phyloP scores from a whole-genome alignment of 1,140 invertebrate genomes.

The Tetramorium parvispinum region DNA sequence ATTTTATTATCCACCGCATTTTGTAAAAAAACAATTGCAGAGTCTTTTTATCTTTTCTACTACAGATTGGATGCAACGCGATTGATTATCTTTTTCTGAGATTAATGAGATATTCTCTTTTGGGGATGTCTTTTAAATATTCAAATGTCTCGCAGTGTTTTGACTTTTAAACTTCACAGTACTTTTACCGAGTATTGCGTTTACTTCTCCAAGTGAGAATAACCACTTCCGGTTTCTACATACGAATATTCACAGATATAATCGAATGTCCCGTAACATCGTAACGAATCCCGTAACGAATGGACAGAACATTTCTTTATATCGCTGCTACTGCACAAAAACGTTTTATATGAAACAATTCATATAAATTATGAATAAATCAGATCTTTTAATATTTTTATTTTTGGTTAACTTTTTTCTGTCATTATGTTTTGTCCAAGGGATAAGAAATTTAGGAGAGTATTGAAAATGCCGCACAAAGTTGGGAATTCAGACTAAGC shows the following conservation, averaged over 20 bases:
- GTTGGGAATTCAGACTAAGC: background rate
- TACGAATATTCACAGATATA: background rate
- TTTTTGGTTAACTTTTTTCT: background rate
- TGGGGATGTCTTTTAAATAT: background rate
- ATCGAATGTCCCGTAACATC: conserved; percentile 1
- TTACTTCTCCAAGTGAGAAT: background rate
- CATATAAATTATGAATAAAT: background rate
- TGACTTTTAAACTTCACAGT: background rate
- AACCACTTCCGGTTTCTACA: conserved; percentile 5
- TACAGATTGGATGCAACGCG: background rate
- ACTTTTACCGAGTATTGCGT: background rate
- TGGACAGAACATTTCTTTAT: background rate
- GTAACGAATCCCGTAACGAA: too few species aligned
- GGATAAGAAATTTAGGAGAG: background rate
- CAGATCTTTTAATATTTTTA: background rate
- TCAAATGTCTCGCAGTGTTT: background rate
- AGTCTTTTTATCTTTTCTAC: background rate
- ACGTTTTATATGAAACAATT: background rate
- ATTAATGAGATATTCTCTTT: background rate
- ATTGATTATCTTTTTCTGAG: background rate
- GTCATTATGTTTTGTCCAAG: background rate
- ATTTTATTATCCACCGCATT: background rate
- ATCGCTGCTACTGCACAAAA: background rate
- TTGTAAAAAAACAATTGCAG: too few species aligned
- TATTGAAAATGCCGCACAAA: background rate